These are phyloP conservation scores for Calliopsis andreniformis DNA, from an alignment of 1,140 invertebrate genomes.

Conservation along the genomic window DNA sequence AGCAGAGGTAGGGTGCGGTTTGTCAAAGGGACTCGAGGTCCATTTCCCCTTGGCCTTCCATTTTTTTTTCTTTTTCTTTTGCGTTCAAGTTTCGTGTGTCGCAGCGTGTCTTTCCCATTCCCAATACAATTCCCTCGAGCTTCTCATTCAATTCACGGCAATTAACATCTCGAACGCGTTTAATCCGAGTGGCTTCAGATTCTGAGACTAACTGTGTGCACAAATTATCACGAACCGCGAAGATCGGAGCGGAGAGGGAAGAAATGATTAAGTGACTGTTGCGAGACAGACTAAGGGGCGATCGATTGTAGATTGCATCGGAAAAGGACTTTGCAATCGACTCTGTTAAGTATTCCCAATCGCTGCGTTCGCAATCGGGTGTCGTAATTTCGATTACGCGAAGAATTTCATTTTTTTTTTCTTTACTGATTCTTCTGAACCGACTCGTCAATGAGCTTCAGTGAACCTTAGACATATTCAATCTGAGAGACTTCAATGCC, in stretches of 20 bases:
- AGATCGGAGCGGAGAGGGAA: neutral
- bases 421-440: neutral
- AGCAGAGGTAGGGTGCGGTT: slow-evolving; percentile 24
- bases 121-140: neutral
- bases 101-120: neutral
- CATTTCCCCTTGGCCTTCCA: neutral
- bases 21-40: slow-evolving; percentile 4
- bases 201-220: neutral
- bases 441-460: too few species aligned
- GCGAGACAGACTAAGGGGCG: slow-evolving; percentile 12
- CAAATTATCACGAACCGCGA: neutral
- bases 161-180: too few species aligned
- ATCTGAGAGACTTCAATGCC: neutral
- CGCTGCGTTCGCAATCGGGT: neutral
- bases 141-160: neutral
- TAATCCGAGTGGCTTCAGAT: too few species aligned
- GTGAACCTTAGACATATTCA: neutral
- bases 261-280: neutral
- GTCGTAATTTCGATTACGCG: neutral
- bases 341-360: slow-evolving; percentile 8
- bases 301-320: slow-evolving; percentile 16
- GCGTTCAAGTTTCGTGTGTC: neutral
- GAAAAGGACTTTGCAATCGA: slow-evolving; percentile 25
- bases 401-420: neutral
- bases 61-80: slow-evolving; percentile 30